Evolutionary conservation across 2,113 vertebrate species (phyloP).

Genomic region (Grantiella picta): DNA sequence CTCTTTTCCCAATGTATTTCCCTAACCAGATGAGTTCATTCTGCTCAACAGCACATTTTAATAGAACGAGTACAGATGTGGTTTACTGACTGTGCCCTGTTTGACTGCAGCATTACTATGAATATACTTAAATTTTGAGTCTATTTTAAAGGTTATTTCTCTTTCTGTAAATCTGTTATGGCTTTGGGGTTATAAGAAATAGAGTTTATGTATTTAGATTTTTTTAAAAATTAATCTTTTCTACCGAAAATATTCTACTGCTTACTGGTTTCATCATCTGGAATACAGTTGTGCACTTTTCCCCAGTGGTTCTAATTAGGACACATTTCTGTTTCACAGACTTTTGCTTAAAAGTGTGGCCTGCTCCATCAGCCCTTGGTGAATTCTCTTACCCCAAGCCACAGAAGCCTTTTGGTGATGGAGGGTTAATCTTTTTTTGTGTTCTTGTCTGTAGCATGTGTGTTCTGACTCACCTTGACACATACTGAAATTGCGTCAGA

Average conservation of each 20-base stretch:
- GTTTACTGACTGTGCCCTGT: background rate
- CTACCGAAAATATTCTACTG: background rate
- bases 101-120: background rate
- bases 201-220: background rate
- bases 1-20: background rate
- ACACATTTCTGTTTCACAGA: background rate
- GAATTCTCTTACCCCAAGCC: background rate
- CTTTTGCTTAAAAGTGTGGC: background rate
- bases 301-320: background rate
- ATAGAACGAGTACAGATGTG: background rate
- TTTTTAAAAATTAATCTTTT: background rate
- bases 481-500: background rate
- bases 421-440: background rate
- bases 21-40: background rate
- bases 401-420: background rate
- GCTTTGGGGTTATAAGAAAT: background rate
- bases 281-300: background rate
- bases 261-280: background rate
- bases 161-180: background rate
- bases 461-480: slow-evolving; percentile 4
- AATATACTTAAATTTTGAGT: background rate
- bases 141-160: background rate
- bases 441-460: background rate
- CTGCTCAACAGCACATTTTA: background rate
- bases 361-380: background rate